These are phyloP conservation scores for Cybosia mesomella DNA, from an alignment of 2,888 invertebrate species.

Conservation along the genomic window DNA sequence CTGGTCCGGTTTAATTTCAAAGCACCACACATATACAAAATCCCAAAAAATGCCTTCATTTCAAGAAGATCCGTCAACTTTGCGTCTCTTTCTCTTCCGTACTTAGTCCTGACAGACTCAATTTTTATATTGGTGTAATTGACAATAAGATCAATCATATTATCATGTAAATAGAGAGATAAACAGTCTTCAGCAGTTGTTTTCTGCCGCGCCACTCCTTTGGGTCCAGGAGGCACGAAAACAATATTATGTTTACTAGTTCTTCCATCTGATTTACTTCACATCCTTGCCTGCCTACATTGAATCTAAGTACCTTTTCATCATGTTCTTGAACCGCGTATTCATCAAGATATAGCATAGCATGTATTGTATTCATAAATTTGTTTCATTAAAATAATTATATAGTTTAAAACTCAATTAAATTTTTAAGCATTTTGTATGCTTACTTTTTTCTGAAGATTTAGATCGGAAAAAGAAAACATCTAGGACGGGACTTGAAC, in stretches of 20 bases:
- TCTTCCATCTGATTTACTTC: too few relatives aligned
- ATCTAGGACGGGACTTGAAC: too few relatives aligned
- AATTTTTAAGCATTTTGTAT: too few relatives aligned
- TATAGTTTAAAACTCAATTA: too few relatives aligned
- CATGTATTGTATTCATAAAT: too few relatives aligned
- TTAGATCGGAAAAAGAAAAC: too few relatives aligned
- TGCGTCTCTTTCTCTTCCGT: slow-evolving; percentile 16
- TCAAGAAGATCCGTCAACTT: background rate
- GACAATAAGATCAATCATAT: slow-evolving; percentile 21
- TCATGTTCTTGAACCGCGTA: too few relatives aligned
- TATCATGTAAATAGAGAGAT: slow-evolving; percentile 18
- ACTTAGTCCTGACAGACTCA: slow-evolving; percentile 9
- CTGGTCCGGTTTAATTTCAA: slow-evolving; percentile 24
- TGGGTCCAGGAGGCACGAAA: slow-evolving; percentile 19
- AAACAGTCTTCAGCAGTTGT: slow-evolving; percentile 16
- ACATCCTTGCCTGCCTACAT: too few relatives aligned
- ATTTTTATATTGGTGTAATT: slow-evolving; percentile 21
- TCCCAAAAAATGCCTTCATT: slow-evolving; percentile 8
- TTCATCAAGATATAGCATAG: too few relatives aligned
- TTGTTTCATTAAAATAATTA: too few relatives aligned
- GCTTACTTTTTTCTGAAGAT: too few relatives aligned
- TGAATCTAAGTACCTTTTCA: too few relatives aligned
- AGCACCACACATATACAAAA: slow-evolving; percentile 15
- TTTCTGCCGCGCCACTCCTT: slow-evolving; percentile 24
- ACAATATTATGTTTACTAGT: slow-evolving; percentile 21